phyloP scores from a whole-genome alignment of 2,113 vertebrate genomes.

The Caretta caretta region DNA sequence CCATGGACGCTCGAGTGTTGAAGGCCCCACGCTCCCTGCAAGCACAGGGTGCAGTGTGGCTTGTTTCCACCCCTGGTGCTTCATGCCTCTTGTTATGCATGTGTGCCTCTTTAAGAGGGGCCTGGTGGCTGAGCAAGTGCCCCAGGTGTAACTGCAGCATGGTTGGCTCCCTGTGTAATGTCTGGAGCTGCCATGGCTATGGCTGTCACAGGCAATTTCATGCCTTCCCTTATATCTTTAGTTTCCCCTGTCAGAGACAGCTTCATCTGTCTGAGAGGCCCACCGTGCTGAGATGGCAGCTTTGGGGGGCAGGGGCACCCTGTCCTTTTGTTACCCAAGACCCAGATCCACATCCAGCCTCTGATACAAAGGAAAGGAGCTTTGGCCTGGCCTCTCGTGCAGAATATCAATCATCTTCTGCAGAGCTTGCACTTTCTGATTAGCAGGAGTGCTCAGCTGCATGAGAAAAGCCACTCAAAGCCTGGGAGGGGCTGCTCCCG shows the following conservation, averaged over 20 bases:
- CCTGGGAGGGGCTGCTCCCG: not conserved
- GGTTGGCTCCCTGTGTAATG: constrained; percentile 56
- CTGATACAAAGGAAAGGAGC: not conserved
- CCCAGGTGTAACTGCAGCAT: constrained; percentile 42
- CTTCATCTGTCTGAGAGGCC: constrained; percentile 53
- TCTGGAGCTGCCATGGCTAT: constrained; percentile 67
- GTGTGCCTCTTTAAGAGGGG: rapidly evolving
- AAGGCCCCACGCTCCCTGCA: not conserved
- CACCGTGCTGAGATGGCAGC: constrained; percentile 22
- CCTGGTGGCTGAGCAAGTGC: not conserved
- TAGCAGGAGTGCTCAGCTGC: not conserved
- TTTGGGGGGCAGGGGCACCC: not conserved
- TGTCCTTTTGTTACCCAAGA: constrained; percentile 15
- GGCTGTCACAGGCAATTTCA: constrained; percentile 82
- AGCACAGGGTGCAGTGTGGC: not conserved
- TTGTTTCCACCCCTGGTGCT: not conserved
- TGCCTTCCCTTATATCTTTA: constrained; percentile 78
- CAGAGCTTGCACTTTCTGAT: not conserved
- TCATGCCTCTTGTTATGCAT: rapidly evolving
- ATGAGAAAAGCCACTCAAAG: not conserved
- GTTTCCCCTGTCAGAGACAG: constrained; percentile 72
- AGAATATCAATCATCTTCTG: not conserved
- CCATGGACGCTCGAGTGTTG: not conserved
- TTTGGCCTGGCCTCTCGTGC: rapidly evolving
- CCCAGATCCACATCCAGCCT: not conserved